Evolutionary conservation across 2,113 vertebrate genomes (phyloP).

Genomic region (Rutilus rutilus): DNA sequence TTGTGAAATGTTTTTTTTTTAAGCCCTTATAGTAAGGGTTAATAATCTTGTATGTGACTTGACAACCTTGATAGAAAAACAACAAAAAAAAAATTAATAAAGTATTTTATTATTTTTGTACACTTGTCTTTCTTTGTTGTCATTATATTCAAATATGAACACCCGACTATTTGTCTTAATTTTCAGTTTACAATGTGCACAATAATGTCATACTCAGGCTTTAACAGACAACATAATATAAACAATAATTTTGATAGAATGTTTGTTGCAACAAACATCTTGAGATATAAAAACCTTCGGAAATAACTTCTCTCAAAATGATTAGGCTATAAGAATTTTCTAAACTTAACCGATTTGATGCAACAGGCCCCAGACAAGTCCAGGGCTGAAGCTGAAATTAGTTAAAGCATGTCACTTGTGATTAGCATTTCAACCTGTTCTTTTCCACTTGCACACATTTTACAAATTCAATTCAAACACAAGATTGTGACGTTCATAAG

Average conservation of each 20-base stretch:
- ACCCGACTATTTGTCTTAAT: background rate
- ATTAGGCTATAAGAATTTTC: background rate
- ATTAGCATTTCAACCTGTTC: slow-evolving; percentile 4
- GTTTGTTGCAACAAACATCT: background rate
- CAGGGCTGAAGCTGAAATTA: background rate
- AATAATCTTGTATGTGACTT: slow-evolving; percentile 49
- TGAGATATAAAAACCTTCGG: background rate
- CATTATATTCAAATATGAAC: background rate
- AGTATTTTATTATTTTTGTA: slow-evolving; percentile 63
- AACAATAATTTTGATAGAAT: too few species aligned
- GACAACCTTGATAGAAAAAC: slow-evolving; percentile 46
- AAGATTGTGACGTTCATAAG: background rate
- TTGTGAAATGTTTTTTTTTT: slow-evolving; percentile 39
- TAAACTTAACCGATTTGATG: background rate
- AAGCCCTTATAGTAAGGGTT: slow-evolving; percentile 63
- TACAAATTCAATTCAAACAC: background rate
- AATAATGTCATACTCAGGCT: background rate
- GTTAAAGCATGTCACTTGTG: background rate
- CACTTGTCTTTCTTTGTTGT: slow-evolving; percentile 19
- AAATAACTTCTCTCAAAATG: background rate
- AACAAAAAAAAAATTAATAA: slow-evolving; percentile 56
- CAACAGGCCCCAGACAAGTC: background rate
- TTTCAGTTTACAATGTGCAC: background rate
- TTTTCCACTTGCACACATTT: background rate
- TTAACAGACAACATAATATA: background rate